phyloP scores from a whole-genome alignment of 1,140 invertebrate species.

The Temnothorax curvispinosus region DNA sequence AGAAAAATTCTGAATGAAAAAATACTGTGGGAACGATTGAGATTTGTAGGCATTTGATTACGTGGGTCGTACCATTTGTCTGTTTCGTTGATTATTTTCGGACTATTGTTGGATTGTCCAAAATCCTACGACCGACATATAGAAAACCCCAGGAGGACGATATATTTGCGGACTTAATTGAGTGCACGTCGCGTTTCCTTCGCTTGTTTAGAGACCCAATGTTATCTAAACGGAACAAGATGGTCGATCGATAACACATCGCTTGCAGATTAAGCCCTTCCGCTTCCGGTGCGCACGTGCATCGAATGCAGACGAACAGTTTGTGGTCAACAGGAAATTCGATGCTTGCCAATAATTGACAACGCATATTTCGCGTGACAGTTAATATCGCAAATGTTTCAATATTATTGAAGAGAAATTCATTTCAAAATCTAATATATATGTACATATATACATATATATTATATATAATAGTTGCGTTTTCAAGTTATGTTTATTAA shows the following conservation, averaged over 20 bases:
- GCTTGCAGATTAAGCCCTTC: constrained; percentile 47
- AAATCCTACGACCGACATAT: constrained; percentile 45
- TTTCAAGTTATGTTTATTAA: not conserved
- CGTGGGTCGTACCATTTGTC: constrained; percentile 17
- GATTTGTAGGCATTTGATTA: constrained; percentile 27
- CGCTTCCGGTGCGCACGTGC: constrained; percentile 6
- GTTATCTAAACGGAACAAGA: constrained; percentile 55
- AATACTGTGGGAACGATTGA: not conserved
- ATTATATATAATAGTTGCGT: not conserved
- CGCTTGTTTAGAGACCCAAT: constrained; percentile 50
- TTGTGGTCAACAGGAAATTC: constrained; percentile 36
- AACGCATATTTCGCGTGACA: constrained; percentile 2
- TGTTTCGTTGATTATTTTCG: constrained; percentile 43
- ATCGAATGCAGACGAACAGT: constrained; percentile 40
- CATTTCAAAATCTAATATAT: not conserved
- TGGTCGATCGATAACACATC: constrained; percentile 55
- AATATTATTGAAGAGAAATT: not conserved
- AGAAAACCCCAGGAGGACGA: constrained; percentile 37
- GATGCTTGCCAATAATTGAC: constrained; percentile 24
- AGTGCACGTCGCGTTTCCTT: constrained; percentile 58
- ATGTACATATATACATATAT: too few species aligned
- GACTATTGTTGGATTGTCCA: constrained; percentile 27
- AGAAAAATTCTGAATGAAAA: not conserved
- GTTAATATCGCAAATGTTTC: constrained; percentile 20
- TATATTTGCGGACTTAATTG: constrained; percentile 60